Conservation (phyloP, 1,140 invertebrate species). For the Tyrophagus putrescentiae region DNA sequence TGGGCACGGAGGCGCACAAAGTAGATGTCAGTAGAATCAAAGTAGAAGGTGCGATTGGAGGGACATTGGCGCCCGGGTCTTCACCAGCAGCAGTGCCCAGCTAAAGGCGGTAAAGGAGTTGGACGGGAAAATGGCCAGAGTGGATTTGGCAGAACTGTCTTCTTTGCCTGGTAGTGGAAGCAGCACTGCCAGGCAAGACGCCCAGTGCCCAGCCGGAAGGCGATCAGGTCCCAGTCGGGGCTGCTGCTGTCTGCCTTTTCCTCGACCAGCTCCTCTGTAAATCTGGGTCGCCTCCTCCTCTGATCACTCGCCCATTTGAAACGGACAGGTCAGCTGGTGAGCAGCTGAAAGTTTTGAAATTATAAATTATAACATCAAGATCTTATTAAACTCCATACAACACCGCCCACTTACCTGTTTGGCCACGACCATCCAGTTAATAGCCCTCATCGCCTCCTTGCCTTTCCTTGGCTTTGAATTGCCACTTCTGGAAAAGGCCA, state of each 20-base stretch:
- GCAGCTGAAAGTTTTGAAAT: too few relatives aligned
- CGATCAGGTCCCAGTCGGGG: conserved; percentile 21
- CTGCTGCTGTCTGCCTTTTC: background rate
- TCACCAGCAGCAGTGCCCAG: background rate
- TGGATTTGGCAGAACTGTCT: too few relatives aligned
- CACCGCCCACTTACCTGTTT: too few relatives aligned
- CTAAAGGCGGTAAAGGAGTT: conserved; percentile 4
- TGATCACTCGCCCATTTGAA: conserved; percentile 22
- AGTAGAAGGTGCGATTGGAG: too few relatives aligned
- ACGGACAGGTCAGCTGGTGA: conserved; percentile 19
- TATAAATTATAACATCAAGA: too few relatives aligned
- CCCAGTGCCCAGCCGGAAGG: conserved; percentile 13
- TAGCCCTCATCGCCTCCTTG: background rate
- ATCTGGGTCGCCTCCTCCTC: conserved; percentile 21
- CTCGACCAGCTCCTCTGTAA: conserved; percentile 11
- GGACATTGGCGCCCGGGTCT: background rate
- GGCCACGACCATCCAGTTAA: conserved; percentile 20
- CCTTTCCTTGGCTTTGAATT: conserved; percentile 7
- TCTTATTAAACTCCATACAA: too few relatives aligned
- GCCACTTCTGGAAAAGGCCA: background rate
- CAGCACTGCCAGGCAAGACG: conserved; percentile 25
- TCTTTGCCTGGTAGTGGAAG: conserved; percentile 18
- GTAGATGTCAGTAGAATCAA: too few relatives aligned
- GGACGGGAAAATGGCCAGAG: background rate
- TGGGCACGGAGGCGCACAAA: too few relatives aligned